Base-by-base conservation (phyloP, 2,888 invertebrate genomes). In the Nycteola revayana region DNA sequence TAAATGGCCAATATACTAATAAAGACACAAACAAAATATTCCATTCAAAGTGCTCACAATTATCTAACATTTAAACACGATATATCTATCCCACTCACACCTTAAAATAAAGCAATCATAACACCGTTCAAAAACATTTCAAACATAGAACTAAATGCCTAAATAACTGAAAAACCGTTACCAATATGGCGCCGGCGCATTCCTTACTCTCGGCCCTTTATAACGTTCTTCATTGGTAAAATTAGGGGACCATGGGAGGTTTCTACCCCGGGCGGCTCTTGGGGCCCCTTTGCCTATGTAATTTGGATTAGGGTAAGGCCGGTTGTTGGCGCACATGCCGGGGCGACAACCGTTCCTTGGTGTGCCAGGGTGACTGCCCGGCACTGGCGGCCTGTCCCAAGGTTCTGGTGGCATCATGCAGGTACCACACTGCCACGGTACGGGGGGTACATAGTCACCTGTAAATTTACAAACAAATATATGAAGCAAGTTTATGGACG, bases 101-200 rank as follows among this genome's bases (percentile, higher is more conserved):
- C 33, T 24, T 32, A 32, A 50, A 44, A 14, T 14, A 14, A 14
- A 14, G 37, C 38, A 46, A 47, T 32, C 31, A 32, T 17, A 33
- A 34, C 36, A 38, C 24, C 42, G 40, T 49, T 53, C 42, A 36
- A 49, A 45, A 21, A 21, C 7, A 35, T 48, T n/a, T 48, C 42
- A 37, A 48, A 57, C 55, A 46, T 44, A 30, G 26, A 51, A 52
- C 30, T 31, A 36, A 10, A 31, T 41, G 48, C 50, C 41, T 40
- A 41, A 42, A 37, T 40, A 11, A 36, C 34, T 30, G 8, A 17
- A 25, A 27, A 42, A 30, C 32, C 14, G 25, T 60, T 81, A 87
- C 85, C 87, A 88, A 62, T 88, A 87, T 1, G 85, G 86, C 6
- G 78, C 59, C 0, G 81, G 76, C 0, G 74, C 84, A 36, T 73